Percentiles rank a stretch among this genome's conserved stretches.
These are phyloP conservation scores for Drosophila borborema DNA, from an alignment of 2,888 invertebrate species.

Conservation along the genomic window DNA sequence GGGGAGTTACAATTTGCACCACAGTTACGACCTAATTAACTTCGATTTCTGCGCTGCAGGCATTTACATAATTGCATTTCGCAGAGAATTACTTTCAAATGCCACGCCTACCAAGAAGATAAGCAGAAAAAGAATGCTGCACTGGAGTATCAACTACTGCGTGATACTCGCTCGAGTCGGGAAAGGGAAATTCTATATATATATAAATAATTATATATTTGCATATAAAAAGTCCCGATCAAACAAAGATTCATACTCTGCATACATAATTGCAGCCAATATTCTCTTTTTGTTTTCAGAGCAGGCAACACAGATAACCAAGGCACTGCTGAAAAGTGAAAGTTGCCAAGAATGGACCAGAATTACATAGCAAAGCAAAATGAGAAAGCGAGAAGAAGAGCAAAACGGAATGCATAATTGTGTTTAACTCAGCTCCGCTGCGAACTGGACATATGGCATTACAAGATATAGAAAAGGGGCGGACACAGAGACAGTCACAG, in stretches of 20 bases:
- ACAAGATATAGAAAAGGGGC: constrained; percentile 14
- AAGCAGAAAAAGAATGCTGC: constrained; percentile 11
- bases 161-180: not conserved
- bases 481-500: constrained; percentile 1
- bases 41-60: constrained; percentile 70
- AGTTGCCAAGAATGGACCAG: constrained; percentile 49
- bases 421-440: constrained; percentile 44
- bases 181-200: too few species aligned
- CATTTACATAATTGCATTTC: constrained; percentile 79
- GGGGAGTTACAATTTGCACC: constrained; percentile 61
- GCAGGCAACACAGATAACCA: constrained; percentile 14
- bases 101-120: constrained; percentile 40
- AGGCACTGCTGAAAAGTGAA: constrained; percentile 53
- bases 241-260: not conserved
- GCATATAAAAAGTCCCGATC: too few species aligned
- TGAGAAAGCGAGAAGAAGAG: constrained; percentile 14
- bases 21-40: constrained; percentile 76
- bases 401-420: constrained; percentile 55
- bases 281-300: not conserved
- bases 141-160: not conserved
- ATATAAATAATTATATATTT: too few species aligned
- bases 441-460: constrained; percentile 65
- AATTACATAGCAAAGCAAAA: constrained; percentile 54
- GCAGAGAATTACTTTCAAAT: constrained; percentile 62
- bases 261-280: not conserved